Conservation (phyloP, 2,888 invertebrate species). For the Balanococcus diminutus region DNA sequence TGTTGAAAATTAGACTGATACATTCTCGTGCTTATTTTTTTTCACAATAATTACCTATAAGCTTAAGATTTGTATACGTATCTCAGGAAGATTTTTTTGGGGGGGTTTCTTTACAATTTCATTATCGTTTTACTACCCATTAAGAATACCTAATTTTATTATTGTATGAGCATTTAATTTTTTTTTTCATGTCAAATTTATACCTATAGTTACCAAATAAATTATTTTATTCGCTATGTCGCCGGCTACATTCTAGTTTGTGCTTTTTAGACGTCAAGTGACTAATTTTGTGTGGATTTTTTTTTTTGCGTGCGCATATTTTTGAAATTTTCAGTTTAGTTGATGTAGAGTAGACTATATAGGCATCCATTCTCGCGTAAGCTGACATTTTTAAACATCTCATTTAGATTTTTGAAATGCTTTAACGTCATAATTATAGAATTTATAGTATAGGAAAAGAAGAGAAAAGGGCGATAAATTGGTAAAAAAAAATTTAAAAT, state of each 20-base stretch:
- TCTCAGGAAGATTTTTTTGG: conserved; percentile 40
- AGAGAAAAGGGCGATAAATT: no score
- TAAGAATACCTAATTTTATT: not conserved
- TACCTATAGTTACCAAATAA: conserved; percentile 38
- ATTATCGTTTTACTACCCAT: not conserved
- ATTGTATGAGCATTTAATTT: not conserved
- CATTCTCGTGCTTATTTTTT: conserved; percentile 52
- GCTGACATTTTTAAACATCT: not conserved
- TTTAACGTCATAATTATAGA: not conserved
- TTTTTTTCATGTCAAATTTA: not conserved
- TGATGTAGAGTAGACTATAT: not conserved
- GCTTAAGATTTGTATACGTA: conserved; percentile 28
- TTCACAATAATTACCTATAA: conserved; percentile 1
- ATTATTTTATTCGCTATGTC: conserved; percentile 29
- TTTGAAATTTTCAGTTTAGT: not conserved
- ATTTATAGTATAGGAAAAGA: no score
- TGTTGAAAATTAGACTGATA: conserved; percentile 47
- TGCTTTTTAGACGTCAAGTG: conserved; percentile 1
- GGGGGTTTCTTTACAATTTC: conserved; percentile 28
- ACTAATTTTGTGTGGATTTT: not conserved
- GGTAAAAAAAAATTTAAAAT: no score
- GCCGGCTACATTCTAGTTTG: conserved; percentile 2
- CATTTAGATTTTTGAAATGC: not conserved
- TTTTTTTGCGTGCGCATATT: not conserved
- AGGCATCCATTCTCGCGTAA: not conserved